Evolutionary conservation across 2,113 vertebrate genomes (phyloP).

Genomic region (Salvelinus alpinus): DNA sequence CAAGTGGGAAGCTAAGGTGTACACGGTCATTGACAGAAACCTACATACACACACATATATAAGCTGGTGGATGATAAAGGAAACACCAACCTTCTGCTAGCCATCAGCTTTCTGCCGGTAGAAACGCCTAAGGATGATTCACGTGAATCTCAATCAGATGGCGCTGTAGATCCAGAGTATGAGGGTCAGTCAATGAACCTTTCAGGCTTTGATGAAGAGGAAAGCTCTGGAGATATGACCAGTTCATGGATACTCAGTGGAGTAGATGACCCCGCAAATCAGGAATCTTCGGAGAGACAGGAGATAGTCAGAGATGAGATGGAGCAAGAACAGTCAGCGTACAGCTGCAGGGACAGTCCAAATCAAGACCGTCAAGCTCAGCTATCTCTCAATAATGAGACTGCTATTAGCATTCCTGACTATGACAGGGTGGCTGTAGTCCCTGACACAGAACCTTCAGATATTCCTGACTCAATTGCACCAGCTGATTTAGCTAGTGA

Average conservation of each 20-base stretch:
- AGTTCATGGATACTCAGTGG: conserved; percentile 11
- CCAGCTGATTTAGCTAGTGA: too few species aligned
- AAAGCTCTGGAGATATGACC: conserved; percentile 1
- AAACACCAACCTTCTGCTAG: conserved; percentile 7
- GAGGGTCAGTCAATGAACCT: not conserved
- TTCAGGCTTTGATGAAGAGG: not conserved
- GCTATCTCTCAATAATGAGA: too few species aligned
- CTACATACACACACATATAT: conserved; percentile 4
- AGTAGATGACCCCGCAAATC: not conserved
- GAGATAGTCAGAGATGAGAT: not conserved
- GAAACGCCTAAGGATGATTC: not conserved
- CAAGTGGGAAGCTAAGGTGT: conserved; percentile 11
- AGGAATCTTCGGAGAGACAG: not conserved
- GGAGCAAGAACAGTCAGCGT: not conserved
- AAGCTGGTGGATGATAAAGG: not conserved
- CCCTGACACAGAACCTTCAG: too few species aligned
- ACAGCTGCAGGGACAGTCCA: too few species aligned
- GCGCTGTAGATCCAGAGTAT: not conserved
- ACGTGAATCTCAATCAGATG: not conserved
- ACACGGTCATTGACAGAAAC: conserved; percentile 5
- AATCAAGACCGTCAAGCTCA: too few species aligned
- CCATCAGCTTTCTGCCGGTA: conserved; percentile 17
- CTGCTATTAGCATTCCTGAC: too few species aligned
- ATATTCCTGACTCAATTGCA: too few species aligned
- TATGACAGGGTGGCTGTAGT: too few species aligned